These are phyloP conservation scores for Pelecanoides urinatrix DNA, from an alignment of 2,113 vertebrate genomes.

Conservation along the genomic window DNA sequence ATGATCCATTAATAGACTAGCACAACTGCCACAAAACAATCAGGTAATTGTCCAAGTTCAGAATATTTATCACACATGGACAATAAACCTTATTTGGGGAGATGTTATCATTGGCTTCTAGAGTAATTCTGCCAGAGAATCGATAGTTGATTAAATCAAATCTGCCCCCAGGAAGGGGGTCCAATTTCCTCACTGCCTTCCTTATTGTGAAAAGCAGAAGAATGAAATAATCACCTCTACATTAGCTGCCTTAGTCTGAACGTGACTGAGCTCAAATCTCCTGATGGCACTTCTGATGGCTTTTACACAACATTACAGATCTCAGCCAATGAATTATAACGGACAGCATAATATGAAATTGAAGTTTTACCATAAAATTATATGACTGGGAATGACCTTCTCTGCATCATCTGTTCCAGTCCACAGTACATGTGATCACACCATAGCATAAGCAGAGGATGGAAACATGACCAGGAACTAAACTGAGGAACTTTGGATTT, in stretches of 20 bases:
- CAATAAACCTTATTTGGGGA: neutral
- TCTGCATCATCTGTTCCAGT: neutral
- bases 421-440: neutral
- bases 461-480: neutral
- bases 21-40: neutral
- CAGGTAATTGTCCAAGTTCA: neutral
- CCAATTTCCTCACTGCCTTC: neutral
- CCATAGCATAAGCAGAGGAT: neutral
- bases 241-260: neutral
- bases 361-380: neutral
- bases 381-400: neutral
- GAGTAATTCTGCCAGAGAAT: neutral
- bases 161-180: neutral
- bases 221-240: neutral
- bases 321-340: neutral
- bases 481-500: neutral
- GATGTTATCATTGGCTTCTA: neutral
- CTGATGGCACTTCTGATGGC: neutral
- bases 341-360: neutral
- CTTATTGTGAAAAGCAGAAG: neutral
- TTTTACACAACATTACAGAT: neutral
- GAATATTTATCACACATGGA: neutral
- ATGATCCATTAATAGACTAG: neutral
- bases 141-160: neutral
- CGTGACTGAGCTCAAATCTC: neutral